phyloP scores from a whole-genome alignment of 37 sponge, comb jelly and placozoan species.

The Halichondria panicea region DNA sequence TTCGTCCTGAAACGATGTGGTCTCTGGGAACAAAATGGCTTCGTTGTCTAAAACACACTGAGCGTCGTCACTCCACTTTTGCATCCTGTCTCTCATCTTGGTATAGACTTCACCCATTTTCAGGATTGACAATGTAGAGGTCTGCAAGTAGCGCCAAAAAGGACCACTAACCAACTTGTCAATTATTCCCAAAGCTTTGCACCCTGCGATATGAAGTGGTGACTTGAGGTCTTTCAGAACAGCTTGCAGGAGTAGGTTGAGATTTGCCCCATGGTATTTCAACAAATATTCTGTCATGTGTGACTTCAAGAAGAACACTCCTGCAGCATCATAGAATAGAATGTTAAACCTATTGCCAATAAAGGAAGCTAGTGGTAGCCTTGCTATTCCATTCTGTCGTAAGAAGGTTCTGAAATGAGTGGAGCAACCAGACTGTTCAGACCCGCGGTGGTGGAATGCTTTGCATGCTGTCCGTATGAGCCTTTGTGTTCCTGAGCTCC shows the following conservation, averaged over 20 bases:
- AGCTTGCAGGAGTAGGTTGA: slow-evolving; percentile 27
- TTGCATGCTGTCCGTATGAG: slow-evolving; percentile 58
- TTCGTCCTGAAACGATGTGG: neutral
- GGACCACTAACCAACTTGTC: slow-evolving; percentile 48
- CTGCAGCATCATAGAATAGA: slow-evolving; percentile 60
- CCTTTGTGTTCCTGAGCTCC: slow-evolving; percentile 28
- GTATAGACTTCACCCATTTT: slow-evolving; percentile 24
- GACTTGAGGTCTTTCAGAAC: slow-evolving; percentile 24
- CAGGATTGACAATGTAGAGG: slow-evolving; percentile 1
- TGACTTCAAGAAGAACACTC: slow-evolving; percentile 22
- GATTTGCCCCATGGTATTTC: neutral
- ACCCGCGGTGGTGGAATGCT: slow-evolving; percentile 46
- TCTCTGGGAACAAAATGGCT: slow-evolving; percentile 1
- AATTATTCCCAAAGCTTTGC: slow-evolving; percentile 40
- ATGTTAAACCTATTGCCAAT: slow-evolving; percentile 47
- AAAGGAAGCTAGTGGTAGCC: slow-evolving; percentile 43
- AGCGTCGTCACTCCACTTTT: slow-evolving; percentile 32
- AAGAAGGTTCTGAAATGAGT: slow-evolving; percentile 20
- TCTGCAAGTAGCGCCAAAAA: slow-evolving; percentile 29
- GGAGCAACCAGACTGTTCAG: slow-evolving; percentile 30
- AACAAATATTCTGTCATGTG: slow-evolving; percentile 17
- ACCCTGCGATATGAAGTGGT: slow-evolving; percentile 29
- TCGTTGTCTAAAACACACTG: neutral
- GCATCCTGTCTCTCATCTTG: slow-evolving; percentile 36
- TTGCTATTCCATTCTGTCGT: slow-evolving; percentile 2